Conservation (phyloP, 2,888 invertebrate genomes). For the Acanthococcus lagerstroemiae region DNA sequence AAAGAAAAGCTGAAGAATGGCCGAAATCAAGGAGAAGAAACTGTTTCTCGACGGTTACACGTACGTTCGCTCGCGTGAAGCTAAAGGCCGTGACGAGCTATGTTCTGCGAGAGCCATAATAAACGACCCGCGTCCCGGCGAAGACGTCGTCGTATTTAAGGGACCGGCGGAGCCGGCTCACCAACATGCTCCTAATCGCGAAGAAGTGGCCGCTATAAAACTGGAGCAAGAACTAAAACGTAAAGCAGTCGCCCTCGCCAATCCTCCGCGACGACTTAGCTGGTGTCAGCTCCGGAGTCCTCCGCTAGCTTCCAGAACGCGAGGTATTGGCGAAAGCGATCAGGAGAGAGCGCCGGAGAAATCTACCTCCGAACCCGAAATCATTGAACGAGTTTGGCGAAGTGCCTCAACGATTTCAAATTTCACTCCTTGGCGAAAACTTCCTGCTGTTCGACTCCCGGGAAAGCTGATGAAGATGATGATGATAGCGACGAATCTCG, state of each 20-base stretch:
- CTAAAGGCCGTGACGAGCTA: not conserved
- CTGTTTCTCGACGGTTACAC: not conserved
- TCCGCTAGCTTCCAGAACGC: not conserved
- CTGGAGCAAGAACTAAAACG: not conserved
- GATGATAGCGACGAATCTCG: not conserved
- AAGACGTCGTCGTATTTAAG: not conserved
- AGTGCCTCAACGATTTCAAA: not conserved
- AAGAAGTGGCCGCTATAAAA: not conserved
- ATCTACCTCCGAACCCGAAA: not conserved
- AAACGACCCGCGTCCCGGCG: not conserved
- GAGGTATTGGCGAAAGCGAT: not conserved
- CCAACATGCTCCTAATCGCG: not conserved
- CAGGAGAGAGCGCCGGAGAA: not conserved
- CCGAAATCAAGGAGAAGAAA: not conserved
- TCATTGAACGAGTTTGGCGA: not conserved
- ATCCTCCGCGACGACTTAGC: not conserved
- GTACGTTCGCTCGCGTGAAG: not conserved
- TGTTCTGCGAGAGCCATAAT: not conserved
- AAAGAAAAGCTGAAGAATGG: not conserved
- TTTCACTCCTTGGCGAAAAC: not conserved
- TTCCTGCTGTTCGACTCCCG: not conserved
- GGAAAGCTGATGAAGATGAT: not conserved
- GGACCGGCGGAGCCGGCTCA: not conserved
- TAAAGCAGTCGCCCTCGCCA: not conserved
- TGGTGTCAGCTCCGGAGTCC: not conserved